These are phyloP conservation scores for Sinotaia quadrata DNA, from an alignment of 2,888 invertebrate species.

Conservation along the genomic window DNA sequence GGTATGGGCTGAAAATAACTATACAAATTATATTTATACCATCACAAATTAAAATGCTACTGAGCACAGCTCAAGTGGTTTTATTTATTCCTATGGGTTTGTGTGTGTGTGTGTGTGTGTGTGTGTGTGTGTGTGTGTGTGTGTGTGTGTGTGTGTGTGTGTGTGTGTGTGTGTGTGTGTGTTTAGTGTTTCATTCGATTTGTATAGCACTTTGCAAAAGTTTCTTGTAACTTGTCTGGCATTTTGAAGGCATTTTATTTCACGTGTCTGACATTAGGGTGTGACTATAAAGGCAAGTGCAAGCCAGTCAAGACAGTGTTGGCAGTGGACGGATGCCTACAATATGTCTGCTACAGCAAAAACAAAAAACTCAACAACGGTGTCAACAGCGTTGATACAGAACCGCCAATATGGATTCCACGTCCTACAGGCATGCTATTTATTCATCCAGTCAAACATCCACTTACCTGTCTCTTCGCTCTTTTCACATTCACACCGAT, in stretches of 20 bases:
- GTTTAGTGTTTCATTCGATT: too few relatives aligned
- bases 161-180: background rate
- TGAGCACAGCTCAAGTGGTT: too few relatives aligned
- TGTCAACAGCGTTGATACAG: background rate
- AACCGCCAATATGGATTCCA: background rate
- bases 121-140: constrained; percentile 8
- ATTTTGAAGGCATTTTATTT: too few relatives aligned
- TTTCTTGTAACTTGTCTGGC: too few relatives aligned
- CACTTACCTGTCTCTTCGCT: too few relatives aligned
- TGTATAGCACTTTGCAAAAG: background rate
- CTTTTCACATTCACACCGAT: too few relatives aligned
- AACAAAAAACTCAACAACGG: background rate
- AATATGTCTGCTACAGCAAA: constrained; percentile 12
- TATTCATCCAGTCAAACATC: too few relatives aligned
- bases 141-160: constrained; percentile 1
- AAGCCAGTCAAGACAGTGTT: constrained; percentile 8
- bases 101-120: constrained; percentile 8
- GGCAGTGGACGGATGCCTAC: background rate
- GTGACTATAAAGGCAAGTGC: constrained; percentile 7
- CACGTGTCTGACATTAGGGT: background rate
- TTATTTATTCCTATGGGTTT: too few relatives aligned
- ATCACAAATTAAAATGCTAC: too few relatives aligned
- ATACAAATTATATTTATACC: too few relatives aligned
- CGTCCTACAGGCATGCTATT: background rate
- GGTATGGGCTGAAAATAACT: too few relatives aligned